phyloP scores from a whole-genome alignment of 2,888 invertebrate species.

The Hyles lineata region DNA sequence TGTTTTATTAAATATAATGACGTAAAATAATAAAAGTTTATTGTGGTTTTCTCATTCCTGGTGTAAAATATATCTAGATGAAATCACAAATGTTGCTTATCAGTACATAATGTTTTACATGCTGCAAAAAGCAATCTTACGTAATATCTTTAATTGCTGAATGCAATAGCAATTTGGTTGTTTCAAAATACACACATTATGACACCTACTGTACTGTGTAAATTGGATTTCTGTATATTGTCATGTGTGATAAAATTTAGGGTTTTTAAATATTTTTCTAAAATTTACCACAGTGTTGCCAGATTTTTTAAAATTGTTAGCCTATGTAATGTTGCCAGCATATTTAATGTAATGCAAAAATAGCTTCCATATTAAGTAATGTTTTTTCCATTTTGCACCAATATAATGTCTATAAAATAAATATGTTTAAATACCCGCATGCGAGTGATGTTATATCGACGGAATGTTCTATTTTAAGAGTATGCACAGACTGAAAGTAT shows the following conservation, averaged over 20 bases:
- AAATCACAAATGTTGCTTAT: too few relatives aligned
- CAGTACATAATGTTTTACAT: not conserved
- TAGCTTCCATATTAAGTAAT: conserved; percentile 24
- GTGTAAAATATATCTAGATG: too few relatives aligned
- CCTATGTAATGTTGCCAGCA: conserved; percentile 15
- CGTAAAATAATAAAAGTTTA: not conserved
- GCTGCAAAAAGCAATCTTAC: not conserved
- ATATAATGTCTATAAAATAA: conserved; percentile 15
- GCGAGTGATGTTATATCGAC: conserved; percentile 33
- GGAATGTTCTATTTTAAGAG: conserved; percentile 46
- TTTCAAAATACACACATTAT: conserved; percentile 7
- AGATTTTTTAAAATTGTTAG: conserved; percentile 20
- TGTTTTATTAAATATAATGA: not conserved
- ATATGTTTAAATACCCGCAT: conserved; percentile 26
- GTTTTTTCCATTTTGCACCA: conserved; percentile 20
- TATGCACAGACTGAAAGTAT: conserved; percentile 55
- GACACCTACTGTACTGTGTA: not conserved
- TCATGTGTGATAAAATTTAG: conserved; percentile 8
- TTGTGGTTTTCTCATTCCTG: too few relatives aligned
- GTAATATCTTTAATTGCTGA: not conserved
- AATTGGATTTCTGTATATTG: conserved; percentile 11
- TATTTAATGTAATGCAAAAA: conserved; percentile 10
- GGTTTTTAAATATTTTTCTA: conserved; percentile 23
- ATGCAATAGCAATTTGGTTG: not conserved
- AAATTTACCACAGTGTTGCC: conserved; percentile 26